Evolutionary conservation across 2,113 vertebrate genomes (phyloP).

Genomic region (Sinosuthora webbiana): DNA sequence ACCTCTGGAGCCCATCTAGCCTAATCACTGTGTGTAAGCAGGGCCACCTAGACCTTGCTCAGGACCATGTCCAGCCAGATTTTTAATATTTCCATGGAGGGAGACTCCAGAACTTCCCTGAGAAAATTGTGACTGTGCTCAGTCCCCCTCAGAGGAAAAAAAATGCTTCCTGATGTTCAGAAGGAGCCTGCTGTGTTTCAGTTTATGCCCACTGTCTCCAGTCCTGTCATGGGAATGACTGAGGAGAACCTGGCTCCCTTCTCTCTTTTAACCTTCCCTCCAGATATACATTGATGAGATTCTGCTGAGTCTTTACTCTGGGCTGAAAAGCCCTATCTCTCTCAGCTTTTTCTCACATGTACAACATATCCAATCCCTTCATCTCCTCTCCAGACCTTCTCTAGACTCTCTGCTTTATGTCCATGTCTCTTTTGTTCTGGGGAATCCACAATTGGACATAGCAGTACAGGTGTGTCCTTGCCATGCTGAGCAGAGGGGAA

Average conservation of each 20-base stretch:
- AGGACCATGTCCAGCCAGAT: not conserved
- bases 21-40: not conserved
- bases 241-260: not conserved
- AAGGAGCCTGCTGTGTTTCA: not conserved
- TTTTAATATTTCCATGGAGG: not conserved
- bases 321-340: not conserved
- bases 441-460: not conserved
- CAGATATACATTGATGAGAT: not conserved
- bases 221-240: not conserved
- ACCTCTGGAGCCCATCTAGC: not conserved
- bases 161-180: not conserved
- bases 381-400: not conserved
- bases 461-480: rapidly evolving
- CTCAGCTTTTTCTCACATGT: not conserved
- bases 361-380: not conserved
- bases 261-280: not conserved
- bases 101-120: not conserved
- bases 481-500: not conserved
- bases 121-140: not conserved
- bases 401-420: rapidly evolving
- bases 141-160: not conserved
- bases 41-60: not conserved
- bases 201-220: not conserved
- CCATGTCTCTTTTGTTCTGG: not conserved
- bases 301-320: rapidly evolving